Base-by-base conservation (phyloP, 2,113 vertebrate genomes). In the Sander vitreus region DNA sequence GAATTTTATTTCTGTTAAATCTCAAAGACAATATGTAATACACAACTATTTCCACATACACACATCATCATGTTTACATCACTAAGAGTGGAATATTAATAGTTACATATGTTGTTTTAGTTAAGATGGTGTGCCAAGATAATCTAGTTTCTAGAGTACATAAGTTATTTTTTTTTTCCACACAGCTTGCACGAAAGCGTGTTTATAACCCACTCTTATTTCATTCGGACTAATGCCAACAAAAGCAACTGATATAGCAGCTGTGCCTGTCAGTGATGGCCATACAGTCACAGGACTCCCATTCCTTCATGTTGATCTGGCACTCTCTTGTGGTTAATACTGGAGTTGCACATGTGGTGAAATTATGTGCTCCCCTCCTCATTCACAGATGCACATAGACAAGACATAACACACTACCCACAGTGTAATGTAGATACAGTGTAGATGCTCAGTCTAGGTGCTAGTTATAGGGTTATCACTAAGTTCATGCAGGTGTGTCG, bases 251-350 rank as follows among this genome's bases (percentile, higher is more conserved):
- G 73, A 74, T n/a, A 1, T 39, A 2, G 43, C 73, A 76, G 60
- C 27, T 80, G 73, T 36, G 27, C 25, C n/a, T n/a, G 23, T 47
- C 69, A 19, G n/a, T 27, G 10, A 25, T 8, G 51, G 3, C 18
- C 3, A 5, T 45, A 53, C 8, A 47, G 15, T 54, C 27, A 15
- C 39, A 25, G 18, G n/a, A n/a, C 11, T 36, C 13, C 1, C 14
- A 1, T 77, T 73, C 1, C 51, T 54, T 39, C 53, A 2, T 67
- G 45, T 3, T 54, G 43, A 1, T 2, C 4, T 84, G 21, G 23
- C 76, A 2, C 76, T 7, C 81, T 62, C 88, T 76, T 47, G 81
- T 85, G 88, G 84, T 36, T 2, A 25, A 13, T 0, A 39, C 5
- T 5, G 47, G 60, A 76, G 5, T n/a, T 88, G 68, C 67, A 76